These are phyloP conservation scores for Conus betulinus DNA, from an alignment of 1,140 invertebrate species.

Conservation along the genomic window DNA sequence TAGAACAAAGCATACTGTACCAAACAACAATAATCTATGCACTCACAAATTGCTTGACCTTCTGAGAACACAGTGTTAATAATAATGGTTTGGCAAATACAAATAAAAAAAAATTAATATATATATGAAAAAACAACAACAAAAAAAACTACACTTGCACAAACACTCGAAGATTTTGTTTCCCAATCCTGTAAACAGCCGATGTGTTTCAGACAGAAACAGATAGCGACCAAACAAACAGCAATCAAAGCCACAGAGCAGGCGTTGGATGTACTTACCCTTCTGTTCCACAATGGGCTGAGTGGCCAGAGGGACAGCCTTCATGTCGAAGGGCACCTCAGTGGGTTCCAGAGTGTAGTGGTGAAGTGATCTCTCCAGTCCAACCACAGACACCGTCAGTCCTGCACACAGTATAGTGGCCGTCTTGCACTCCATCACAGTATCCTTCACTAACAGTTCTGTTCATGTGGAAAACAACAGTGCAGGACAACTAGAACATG, in stretches of 20 bases:
- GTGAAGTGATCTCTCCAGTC: constrained; percentile 89
- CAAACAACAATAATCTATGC: too few relatives aligned
- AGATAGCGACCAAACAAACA: neutral
- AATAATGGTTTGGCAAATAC: too few relatives aligned
- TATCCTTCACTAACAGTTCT: neutral
- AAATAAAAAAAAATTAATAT: too few relatives aligned
- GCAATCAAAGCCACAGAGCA: neutral
- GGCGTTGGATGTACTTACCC: constrained; percentile 25
- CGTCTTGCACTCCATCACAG: neutral
- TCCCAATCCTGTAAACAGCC: too few relatives aligned
- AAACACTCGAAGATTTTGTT: too few relatives aligned
- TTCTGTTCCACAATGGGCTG: constrained; percentile 77
- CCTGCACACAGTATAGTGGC: constrained; percentile 53
- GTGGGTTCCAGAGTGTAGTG: constrained; percentile 88
- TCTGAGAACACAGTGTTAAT: too few relatives aligned
- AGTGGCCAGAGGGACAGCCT: constrained; percentile 86
- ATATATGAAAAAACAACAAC: too few relatives aligned
- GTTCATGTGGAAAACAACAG: neutral
- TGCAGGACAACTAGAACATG: neutral
- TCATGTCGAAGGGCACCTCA: constrained; percentile 91
- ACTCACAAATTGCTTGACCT: too few relatives aligned
- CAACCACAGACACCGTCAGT: constrained; percentile 86
- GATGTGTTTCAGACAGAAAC: too few relatives aligned
- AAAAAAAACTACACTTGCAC: too few relatives aligned
- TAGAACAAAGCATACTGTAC: too few relatives aligned